phyloP scores from a whole-genome alignment of 2,888 invertebrate genomes.

The Megaustenia siamemsis region DNA sequence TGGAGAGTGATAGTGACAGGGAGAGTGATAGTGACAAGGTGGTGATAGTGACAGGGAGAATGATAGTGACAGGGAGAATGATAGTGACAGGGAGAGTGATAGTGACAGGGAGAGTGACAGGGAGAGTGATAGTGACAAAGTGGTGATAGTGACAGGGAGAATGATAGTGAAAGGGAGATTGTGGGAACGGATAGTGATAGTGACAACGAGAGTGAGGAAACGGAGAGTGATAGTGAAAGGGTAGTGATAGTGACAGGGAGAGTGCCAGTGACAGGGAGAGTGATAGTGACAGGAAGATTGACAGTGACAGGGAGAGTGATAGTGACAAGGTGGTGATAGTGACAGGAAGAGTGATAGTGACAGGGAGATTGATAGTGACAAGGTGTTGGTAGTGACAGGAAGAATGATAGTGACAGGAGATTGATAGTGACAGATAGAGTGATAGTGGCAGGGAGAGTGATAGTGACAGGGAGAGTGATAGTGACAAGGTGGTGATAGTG shows the following conservation, averaged over 20 bases:
- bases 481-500: no score
- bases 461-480: no score
- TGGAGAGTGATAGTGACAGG: background rate
- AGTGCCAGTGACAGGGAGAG: conserved; percentile 24
- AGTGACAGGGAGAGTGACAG: no score
- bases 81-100: conserved; percentile 37
- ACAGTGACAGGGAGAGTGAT: background rate
- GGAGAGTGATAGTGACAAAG: no score
- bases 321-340: no score
- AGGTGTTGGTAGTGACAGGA: no score
- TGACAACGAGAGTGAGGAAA: background rate
- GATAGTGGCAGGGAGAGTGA: no score
- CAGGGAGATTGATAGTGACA: conserved; percentile 12
- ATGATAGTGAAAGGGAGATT: no score
- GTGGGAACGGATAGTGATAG: background rate
- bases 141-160: no score
- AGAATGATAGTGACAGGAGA: no score
- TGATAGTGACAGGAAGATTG: background rate
- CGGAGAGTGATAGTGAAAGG: background rate
- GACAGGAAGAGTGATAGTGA: conserved; percentile 21
- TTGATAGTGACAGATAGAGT: no score
- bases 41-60: no score
- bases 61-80: background rate
- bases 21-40: background rate
- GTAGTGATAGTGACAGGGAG: conserved; percentile 22